Base-by-base conservation (phyloP, 2,797 vertebrate genomes). In the Chrysocyon brachyurus region DNA sequence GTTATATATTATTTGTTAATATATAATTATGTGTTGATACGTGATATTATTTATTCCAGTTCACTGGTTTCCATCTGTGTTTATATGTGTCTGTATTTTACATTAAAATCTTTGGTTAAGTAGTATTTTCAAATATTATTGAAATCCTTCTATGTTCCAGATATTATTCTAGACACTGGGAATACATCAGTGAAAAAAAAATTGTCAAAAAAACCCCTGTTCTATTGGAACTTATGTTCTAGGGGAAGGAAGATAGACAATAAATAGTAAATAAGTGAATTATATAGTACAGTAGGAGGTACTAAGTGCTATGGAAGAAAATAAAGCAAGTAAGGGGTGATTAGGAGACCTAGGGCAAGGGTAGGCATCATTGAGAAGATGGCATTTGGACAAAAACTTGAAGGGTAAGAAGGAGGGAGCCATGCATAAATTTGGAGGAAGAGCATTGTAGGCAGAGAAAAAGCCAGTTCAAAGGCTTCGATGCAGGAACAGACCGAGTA, bases 11-110 rank as follows among this genome's bases (percentile, higher is more conserved):
- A 5, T 64, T 85, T 96, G 31, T 84, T 94, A 75, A 92, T 92
- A 92, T 96, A 78, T 94, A 87, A 83, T 73, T 96, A 54, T 91
- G 56, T 89, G 72, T 96, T 91, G 61, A 84, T 81, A 49, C 24
- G 79, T 92, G 77, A 73, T 94, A n/a, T 96, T 94, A 95, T 82
- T 96, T 90, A 83, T 92, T 96, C 3, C 57, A 63, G 10, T 72
- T 96, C 68, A 81, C 70, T 94, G 79, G 19, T 86, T 95, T 96
- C 22, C 59, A 61, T 94, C 72, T 95, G 63, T 98, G 31, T 90
- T 95, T 87, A 54, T 94, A 40, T 95, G 22, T 96, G 12, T 94
- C 64, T 81, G 11, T 88, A 89, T 86, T 91, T 96, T 88, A 70
- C 54, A 85, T 52, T 90, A 81, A 95, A 96, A 64, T 75, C 56